Evolutionary conservation across 2,113 vertebrate species (phyloP), one percentile per base, ranked within the genome.

Genomic region (Sisor rabdophorus): DNA sequence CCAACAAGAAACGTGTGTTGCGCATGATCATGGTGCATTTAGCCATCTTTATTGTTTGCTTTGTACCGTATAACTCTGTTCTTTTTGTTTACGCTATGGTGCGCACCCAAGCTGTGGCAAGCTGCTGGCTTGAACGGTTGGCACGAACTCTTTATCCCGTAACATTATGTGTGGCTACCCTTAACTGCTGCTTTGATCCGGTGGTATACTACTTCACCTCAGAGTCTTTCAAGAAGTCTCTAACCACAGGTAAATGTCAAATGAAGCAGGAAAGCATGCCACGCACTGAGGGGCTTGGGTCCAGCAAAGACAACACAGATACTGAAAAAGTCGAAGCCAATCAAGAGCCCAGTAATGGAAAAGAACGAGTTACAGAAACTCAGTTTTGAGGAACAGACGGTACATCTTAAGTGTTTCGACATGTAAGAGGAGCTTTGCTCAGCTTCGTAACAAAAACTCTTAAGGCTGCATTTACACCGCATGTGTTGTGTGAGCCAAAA

Each of bases 131-230:
- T 76, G 96, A 97, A 87, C 92, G 93, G 63, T 94, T 99, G 83
- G 96, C 94, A 0, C 93, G 93, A 80, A 98, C 93, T 0, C 91
- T 99, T 82, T 99, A 99, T 71, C 97, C 97, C 6, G 93, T 99
- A 83, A 98, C 97, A 0, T 85, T 99, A 84, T 99, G 97, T 82
- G 89, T 99, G 55, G 97, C 96, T 30, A 94, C 93, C 16, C 91
- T 95, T 76, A 99, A 99, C 88, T 99, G 97, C 91, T 99, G 96
- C 87, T 94, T 99, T 22, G 96, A 99, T 83, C 97, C 97, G 0
- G 96, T 99, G 75, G 95, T 99, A 80, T 99, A 98, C 83, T 99
- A 98, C 83, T 99, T 99, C 78, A 98, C 97, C 0, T 97, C 96
- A 0, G 96, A 99, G 87, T 96, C 95, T 76, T 99, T 98, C 87